These are phyloP conservation scores for Salpingus planirostris DNA, from an alignment of 2,888 invertebrate species.

Conservation along the genomic window DNA sequence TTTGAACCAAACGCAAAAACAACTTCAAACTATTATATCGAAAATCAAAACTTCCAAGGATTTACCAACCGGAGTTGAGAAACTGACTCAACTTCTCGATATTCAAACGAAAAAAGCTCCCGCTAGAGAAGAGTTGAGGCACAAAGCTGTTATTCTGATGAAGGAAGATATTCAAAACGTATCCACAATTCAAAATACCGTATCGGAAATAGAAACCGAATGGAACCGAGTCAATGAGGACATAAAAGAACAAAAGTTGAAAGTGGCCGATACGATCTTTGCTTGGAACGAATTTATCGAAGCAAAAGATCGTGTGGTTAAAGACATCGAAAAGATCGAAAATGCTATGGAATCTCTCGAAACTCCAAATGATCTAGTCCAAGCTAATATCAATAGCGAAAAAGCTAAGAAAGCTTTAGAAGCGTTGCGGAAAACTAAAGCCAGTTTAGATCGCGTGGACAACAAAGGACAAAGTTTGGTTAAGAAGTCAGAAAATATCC, in stretches of 20 bases:
- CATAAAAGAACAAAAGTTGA: slow-evolving; percentile 64
- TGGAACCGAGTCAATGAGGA: slow-evolving; percentile 73
- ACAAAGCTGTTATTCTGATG: slow-evolving; percentile 70
- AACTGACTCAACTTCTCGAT: slow-evolving; percentile 45
- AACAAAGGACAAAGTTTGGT: slow-evolving; percentile 62
- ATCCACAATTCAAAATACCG: slow-evolving; percentile 68
- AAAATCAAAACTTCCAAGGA: slow-evolving; percentile 43
- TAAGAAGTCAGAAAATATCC: slow-evolving; percentile 60
- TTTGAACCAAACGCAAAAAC: slow-evolving; percentile 50
- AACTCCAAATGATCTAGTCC: slow-evolving; percentile 62
- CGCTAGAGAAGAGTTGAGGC: slow-evolving; percentile 63
- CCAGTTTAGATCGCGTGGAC: slow-evolving; percentile 68
- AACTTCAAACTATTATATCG: slow-evolving; percentile 50
- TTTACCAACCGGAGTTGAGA: slow-evolving; percentile 43
- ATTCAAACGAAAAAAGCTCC: slow-evolving; percentile 51
- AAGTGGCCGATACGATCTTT: slow-evolving; percentile 61
- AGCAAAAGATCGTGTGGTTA: slow-evolving; percentile 59
- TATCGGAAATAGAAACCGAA: slow-evolving; percentile 67
- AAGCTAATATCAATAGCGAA: slow-evolving; percentile 62
- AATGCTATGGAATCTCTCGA: slow-evolving; percentile 55
- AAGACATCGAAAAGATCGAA: slow-evolving; percentile 61
- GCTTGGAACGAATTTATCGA: slow-evolving; percentile 69
- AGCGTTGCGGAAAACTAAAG: slow-evolving; percentile 64
- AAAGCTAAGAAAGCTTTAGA: slow-evolving; percentile 70
- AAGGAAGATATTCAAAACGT: slow-evolving; percentile 74